Conservation (phyloP, 2,888 invertebrate genomes). For the Erebia palarica region DNA sequence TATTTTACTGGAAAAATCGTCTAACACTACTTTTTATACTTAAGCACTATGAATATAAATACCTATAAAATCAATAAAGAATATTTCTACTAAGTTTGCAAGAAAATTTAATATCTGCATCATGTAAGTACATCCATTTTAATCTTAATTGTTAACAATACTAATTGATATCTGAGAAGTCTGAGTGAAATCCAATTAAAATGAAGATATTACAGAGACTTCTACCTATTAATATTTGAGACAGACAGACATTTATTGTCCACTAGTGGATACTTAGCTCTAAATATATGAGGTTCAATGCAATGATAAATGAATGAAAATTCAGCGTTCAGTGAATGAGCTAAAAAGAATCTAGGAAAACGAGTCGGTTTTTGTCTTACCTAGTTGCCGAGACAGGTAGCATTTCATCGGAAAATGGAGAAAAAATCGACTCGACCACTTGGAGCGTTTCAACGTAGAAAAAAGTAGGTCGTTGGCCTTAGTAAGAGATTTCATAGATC, state of each 20-base stretch:
- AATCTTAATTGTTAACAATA: too few relatives aligned
- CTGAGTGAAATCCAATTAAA: conserved; percentile 3
- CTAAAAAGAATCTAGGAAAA: conserved; percentile 44
- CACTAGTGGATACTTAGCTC: background rate
- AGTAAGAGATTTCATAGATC: background rate
- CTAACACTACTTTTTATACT: too few relatives aligned
- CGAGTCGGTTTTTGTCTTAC: conserved; percentile 53
- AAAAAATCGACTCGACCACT: conserved; percentile 71
- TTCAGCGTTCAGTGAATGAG: conserved; percentile 27
- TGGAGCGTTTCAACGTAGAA: conserved; percentile 69
- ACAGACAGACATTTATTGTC: conserved; percentile 8
- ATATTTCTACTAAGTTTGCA: too few relatives aligned
- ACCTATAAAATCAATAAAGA: too few relatives aligned
- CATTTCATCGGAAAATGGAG: conserved; percentile 77
- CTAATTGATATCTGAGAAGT: background rate
- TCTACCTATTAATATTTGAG: background rate
- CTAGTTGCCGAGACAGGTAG: conserved; percentile 49
- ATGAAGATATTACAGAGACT: background rate
- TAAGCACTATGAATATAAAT: too few relatives aligned
- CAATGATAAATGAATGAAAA: conserved; percentile 28
- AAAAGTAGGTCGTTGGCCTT: conserved; percentile 67
- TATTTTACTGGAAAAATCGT: too few relatives aligned
- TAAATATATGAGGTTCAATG: background rate
- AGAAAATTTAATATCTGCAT: too few relatives aligned
- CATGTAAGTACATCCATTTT: too few relatives aligned